These are phyloP conservation scores for Tethya wilhelma DNA, from an alignment of 37 sponge, comb jelly and placozoan species.

Conservation along the genomic window DNA sequence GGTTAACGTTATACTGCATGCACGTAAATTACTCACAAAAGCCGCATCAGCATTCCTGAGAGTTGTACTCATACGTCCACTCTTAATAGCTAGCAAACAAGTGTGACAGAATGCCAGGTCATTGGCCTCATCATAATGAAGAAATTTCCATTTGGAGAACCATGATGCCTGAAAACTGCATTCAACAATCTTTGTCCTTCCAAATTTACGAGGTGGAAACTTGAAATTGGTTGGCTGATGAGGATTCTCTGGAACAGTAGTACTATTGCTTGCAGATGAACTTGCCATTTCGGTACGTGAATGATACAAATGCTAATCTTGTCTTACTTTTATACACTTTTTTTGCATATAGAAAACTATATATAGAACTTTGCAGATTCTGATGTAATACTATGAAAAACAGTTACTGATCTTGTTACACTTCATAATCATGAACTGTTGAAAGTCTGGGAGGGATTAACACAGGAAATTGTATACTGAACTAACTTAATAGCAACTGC, in stretches of 20 bases:
- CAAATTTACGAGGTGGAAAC: constrained; percentile 50
- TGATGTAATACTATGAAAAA: no score
- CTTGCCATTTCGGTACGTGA: not conserved
- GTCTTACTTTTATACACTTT: no score
- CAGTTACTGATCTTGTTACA: no score
- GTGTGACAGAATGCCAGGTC: constrained; percentile 42
- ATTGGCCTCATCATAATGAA: constrained; percentile 57
- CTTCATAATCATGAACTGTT: no score
- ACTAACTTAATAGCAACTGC: no score
- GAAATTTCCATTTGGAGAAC: constrained; percentile 50
- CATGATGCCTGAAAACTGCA: constrained; percentile 43
- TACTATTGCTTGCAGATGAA: not conserved
- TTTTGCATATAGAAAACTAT: no score
- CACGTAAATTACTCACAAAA: constrained; percentile 51
- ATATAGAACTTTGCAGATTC: no score
- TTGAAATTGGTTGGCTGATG: constrained; percentile 27
- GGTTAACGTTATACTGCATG: no score
- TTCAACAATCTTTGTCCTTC: constrained; percentile 22
- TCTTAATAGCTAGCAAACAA: constrained; percentile 24
- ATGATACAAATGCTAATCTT: no score
- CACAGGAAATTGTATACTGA: no score
- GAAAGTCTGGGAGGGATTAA: no score
- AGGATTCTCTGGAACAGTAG: constrained; percentile 9
- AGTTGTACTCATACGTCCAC: constrained; percentile 7
- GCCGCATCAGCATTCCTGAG: constrained; percentile 44